Conservation (phyloP, 2,888 invertebrate genomes). For the Nebria salina region DNA sequence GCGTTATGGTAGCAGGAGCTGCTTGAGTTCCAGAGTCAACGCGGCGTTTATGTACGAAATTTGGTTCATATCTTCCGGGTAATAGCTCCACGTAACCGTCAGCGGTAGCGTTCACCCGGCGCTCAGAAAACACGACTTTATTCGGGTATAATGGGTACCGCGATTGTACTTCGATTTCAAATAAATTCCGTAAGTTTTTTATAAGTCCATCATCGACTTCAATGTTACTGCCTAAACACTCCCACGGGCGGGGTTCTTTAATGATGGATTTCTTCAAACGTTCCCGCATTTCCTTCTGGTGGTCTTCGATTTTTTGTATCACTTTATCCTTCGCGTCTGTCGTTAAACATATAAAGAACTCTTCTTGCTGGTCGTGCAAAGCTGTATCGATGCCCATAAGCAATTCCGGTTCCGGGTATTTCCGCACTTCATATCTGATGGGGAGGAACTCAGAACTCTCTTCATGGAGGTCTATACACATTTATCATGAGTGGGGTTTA, state of each 20-base stretch:
- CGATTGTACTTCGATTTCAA: constrained; percentile 75
- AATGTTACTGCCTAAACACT: constrained; percentile 69
- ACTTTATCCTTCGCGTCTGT: constrained; percentile 60
- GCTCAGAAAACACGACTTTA: constrained; percentile 61
- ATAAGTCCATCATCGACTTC: constrained; percentile 68
- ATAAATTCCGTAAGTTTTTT: constrained; percentile 67
- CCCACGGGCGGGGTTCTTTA: constrained; percentile 47
- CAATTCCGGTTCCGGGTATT: constrained; percentile 62
- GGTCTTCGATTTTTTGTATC: constrained; percentile 55
- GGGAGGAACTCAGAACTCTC: constrained; percentile 65
- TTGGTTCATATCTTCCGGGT: constrained; percentile 59
- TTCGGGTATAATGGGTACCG: constrained; percentile 65
- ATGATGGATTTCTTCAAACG: constrained; percentile 32
- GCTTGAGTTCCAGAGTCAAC: constrained; percentile 68
- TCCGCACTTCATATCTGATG: constrained; percentile 58
- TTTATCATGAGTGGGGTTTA: too few relatives aligned
- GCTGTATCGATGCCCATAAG: constrained; percentile 76
- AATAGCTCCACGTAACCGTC: constrained; percentile 77
- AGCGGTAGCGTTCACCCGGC: constrained; percentile 68
- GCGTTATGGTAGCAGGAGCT: constrained; percentile 64
- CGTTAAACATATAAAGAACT: constrained; percentile 76
- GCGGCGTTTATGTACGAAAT: constrained; percentile 55
- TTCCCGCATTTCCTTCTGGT: constrained; percentile 64
- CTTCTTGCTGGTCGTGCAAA: constrained; percentile 67
- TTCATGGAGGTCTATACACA: constrained; percentile 62